Evolutionary conservation across 2,113 vertebrate genomes (phyloP).

Genomic region (Vulpes vulpes): DNA sequence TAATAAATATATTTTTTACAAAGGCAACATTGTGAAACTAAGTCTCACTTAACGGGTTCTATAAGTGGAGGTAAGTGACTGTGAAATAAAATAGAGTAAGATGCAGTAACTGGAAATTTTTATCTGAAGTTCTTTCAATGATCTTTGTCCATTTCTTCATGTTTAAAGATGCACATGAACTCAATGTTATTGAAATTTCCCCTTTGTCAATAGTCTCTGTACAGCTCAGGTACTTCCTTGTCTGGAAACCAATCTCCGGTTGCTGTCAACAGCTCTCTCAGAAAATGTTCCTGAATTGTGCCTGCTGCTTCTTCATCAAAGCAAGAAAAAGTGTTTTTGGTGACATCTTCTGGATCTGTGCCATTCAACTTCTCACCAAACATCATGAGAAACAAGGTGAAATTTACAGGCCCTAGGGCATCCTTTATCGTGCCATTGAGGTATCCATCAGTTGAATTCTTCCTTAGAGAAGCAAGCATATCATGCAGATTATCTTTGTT

Average conservation of each 20-base stretch:
- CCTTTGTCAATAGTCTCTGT: constrained; percentile 97
- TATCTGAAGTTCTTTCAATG: constrained; percentile 88
- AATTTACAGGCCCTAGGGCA: constrained; percentile 95
- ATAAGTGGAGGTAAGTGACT: constrained; percentile 80
- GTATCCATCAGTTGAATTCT: constrained; percentile 94
- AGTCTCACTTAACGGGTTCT: constrained; percentile 90
- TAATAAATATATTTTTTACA: constrained; percentile 86
- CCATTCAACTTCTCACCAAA: constrained; percentile 95
- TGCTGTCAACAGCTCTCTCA: constrained; percentile 92
- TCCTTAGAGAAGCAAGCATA: constrained; percentile 96
- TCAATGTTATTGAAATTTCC: constrained; percentile 96
- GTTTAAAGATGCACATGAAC: constrained; percentile 96
- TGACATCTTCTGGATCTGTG: constrained; percentile 93
- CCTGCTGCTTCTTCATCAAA: constrained; percentile 97
- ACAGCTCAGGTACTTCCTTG: constrained; percentile 96
- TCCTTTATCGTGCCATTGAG: constrained; percentile 96
- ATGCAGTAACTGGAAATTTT: constrained; percentile 32
- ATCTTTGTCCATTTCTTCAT: constrained; percentile 96
- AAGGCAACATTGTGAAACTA: constrained; percentile 87
- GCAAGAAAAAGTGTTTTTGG: constrained; percentile 96
- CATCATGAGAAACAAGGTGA: constrained; percentile 98
- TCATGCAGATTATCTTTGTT: constrained; percentile 96
- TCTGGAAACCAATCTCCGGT: constrained; percentile 96
- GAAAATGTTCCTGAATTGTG: background rate
- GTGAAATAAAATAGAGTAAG: constrained; percentile 63